Evolutionary conservation across 1,140 invertebrate species (phyloP).

Genomic region (Ceratosolen solmsi): DNA sequence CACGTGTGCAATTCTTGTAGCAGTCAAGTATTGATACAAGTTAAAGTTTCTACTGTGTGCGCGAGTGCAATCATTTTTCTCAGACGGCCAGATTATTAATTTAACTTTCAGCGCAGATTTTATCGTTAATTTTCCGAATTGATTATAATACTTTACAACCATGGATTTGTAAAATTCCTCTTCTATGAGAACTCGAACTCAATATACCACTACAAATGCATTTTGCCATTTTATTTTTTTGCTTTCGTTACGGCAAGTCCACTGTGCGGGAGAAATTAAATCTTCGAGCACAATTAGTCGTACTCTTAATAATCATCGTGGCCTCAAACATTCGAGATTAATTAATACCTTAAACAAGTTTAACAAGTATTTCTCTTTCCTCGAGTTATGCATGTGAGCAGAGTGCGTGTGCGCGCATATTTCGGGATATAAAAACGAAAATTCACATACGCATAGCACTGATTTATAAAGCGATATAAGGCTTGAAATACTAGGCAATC

Average conservation of each 20-base stretch:
- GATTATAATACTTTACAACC: background rate
- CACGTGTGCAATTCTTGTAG: background rate
- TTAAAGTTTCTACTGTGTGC: background rate
- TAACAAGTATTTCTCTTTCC: background rate
- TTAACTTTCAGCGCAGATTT: background rate
- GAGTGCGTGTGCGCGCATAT: too few species aligned
- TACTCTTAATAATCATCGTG: background rate
- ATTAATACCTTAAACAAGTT: background rate
- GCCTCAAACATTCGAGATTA: background rate
- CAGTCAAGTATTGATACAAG: background rate
- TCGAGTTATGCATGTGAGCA: background rate
- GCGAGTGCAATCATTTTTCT: background rate
- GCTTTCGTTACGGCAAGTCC: background rate
- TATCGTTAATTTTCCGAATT: background rate
- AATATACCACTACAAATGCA: background rate
- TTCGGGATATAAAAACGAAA: background rate
- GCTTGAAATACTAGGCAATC: constrained; percentile 1
- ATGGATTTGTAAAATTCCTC: background rate
- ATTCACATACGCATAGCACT: background rate
- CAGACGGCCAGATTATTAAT: background rate
- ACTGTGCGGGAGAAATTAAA: background rate
- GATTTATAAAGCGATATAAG: background rate
- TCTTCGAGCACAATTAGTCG: background rate
- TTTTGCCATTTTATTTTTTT: background rate
- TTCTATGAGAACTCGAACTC: background rate